These are phyloP conservation scores for Folsomia candida DNA, from an alignment of 2,888 invertebrate genomes.

Conservation along the genomic window DNA sequence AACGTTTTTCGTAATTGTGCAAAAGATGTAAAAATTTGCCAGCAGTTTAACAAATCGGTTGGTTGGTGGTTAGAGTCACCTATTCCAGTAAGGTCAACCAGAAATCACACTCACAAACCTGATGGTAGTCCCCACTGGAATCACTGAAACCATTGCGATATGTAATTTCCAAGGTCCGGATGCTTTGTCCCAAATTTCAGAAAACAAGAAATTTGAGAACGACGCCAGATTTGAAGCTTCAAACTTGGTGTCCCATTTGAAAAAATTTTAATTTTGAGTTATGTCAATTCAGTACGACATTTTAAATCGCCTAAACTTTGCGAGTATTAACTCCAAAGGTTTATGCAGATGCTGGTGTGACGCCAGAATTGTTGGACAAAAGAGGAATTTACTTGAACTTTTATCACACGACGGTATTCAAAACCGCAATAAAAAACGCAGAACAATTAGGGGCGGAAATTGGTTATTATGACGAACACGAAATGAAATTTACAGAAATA, in stretches of 20 bases:
- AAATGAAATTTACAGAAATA: background rate
- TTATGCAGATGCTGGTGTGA: background rate
- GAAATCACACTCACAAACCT: background rate
- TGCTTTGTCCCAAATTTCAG: background rate
- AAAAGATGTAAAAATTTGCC: background rate
- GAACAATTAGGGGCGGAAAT: background rate
- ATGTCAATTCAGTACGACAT: background rate
- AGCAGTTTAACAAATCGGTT: background rate
- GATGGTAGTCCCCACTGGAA: background rate
- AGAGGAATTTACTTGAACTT: background rate
- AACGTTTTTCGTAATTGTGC: background rate
- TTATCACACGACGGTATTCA: background rate
- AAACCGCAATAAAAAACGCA: background rate
- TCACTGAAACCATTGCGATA: background rate
- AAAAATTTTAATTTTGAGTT: background rate
- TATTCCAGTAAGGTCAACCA: background rate
- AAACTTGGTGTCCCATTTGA: background rate
- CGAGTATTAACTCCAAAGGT: background rate
- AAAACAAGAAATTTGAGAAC: background rate
- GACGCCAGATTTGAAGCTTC: background rate
- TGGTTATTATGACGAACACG: background rate
- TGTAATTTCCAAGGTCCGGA: background rate
- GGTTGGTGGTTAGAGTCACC: background rate
- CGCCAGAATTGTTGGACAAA: background rate
- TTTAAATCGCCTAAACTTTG: background rate